These are phyloP conservation scores for Norana najaformis DNA, from an alignment of 2,888 invertebrate genomes.

Conservation along the genomic window DNA sequence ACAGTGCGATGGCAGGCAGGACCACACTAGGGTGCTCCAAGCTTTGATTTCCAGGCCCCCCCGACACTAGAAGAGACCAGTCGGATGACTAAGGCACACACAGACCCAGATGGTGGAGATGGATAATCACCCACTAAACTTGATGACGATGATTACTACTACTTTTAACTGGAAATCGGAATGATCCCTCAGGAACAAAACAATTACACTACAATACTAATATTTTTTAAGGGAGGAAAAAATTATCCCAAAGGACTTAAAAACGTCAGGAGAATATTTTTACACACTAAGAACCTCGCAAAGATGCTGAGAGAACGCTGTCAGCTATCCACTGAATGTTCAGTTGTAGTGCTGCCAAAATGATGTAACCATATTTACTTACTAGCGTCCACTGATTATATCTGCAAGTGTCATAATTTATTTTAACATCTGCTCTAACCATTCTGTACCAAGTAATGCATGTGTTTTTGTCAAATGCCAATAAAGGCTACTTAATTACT, in stretches of 20 bases:
- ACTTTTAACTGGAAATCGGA: too few relatives aligned
- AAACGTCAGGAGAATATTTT: not conserved
- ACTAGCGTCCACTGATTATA: not conserved
- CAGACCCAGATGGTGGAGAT: too few relatives aligned
- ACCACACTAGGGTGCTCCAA: too few relatives aligned
- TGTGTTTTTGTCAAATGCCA: not conserved
- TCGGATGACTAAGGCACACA: too few relatives aligned
- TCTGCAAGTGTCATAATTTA: not conserved
- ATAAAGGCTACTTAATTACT: not conserved
- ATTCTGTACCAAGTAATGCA: not conserved
- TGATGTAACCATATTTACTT: not conserved
- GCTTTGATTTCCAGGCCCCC: too few relatives aligned
- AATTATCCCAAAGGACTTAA: constrained; percentile 22
- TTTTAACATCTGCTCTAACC: not conserved
- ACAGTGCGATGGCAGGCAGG: too few relatives aligned
- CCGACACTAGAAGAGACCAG: too few relatives aligned
- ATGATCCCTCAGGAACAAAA: not conserved
- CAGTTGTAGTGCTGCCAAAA: not conserved
- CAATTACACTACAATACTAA: not conserved
- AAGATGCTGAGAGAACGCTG: not conserved
- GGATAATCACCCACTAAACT: too few relatives aligned
- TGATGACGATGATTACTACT: too few relatives aligned
- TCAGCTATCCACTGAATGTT: not conserved
- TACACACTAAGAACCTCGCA: not conserved
- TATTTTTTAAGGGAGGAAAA: not conserved